Base-by-base conservation (phyloP, 2,797 vertebrate species). In the Salmo trutta region DNA sequence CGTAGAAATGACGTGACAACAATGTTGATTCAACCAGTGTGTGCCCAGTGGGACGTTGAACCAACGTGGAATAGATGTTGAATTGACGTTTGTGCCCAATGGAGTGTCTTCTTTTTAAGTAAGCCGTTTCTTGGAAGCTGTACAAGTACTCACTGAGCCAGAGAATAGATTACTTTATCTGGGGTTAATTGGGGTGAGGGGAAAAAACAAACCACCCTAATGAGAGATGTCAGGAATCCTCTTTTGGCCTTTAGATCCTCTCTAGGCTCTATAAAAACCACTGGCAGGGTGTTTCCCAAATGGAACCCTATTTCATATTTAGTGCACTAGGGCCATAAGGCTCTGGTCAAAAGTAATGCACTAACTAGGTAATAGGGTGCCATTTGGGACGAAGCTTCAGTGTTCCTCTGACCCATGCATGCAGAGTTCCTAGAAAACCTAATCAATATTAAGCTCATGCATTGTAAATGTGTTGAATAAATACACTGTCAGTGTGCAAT, bases 231-330 rank as follows among this genome's bases (percentile, higher is more conserved):
- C 19, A 36, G 21, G 29, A 69, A 73, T 59, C 62, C 16, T 36
- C 29, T 66, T 75, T 82, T 36, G 56, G 36, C 76, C 31, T 79
- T 78, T 41, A 67, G 24, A 29, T 75, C 36, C 5, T 31, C 47
- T 36, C 52, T 3, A 73, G 31, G 19, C 51, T 41, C 71, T 27
- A 21, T 19, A 31, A 27, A 65, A 65, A 51, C 17, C 33, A 51
- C 54, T 24, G n/a, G 10, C 29, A 33, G 5, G 24, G 29, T 36
- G 53, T 47, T 10, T 59, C 15, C 31, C 33, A 21, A 65, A 51
- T 51, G 59, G 74, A n/a, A 66, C 74, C 5, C 54, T 8, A n/a
- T 56, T 56, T 2, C 4, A 19, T 4, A n/a, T 24, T 21, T 62
- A 21, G 59, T 62, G n/a, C 41, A 41, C 41, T 10, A 41, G 8